phyloP scores from a whole-genome alignment of 92 coral and sea anemone species.

The Desmophyllum pertusum region DNA sequence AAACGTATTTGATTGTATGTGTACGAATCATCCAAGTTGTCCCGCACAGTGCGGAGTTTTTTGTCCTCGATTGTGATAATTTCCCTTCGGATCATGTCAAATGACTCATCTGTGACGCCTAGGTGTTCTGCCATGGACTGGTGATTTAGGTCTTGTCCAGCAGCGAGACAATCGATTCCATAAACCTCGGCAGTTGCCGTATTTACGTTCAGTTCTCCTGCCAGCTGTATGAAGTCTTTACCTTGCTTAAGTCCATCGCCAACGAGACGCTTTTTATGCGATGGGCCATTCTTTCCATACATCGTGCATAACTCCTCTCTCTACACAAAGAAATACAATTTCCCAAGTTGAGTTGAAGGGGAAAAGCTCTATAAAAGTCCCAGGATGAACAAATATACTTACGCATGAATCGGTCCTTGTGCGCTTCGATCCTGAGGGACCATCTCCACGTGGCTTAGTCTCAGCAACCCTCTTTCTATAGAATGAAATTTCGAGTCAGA shows the following conservation, averaged over 20 bases:
- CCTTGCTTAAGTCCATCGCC: neutral
- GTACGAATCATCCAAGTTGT: neutral
- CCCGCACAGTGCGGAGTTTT: constrained; percentile 7
- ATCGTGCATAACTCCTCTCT: neutral
- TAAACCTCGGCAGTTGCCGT: neutral
- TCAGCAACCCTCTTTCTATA: too few species aligned
- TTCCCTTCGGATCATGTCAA: neutral
- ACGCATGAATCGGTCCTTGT: constrained; percentile 11
- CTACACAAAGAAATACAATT: neutral
- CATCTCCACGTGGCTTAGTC: too few species aligned
- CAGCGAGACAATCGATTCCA: neutral
- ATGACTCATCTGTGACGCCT: neutral
- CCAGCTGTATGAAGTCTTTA: neutral
- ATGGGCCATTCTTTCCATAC: constrained; percentile 1
- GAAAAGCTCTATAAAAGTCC: too few species aligned
- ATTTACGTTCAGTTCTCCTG: neutral
- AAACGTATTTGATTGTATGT: constrained; percentile 2
- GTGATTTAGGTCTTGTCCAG: constrained; percentile 10
- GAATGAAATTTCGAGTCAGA: too few species aligned
- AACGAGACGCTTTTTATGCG: neutral
- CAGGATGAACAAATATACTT: too few species aligned
- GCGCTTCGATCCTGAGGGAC: constrained; percentile 4
- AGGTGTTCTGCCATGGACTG: neutral
- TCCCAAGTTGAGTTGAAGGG: too few species aligned
- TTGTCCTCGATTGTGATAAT: neutral